Conservation (phyloP, 2,113 vertebrate species). For the Deroptyus accipitrinus region DNA sequence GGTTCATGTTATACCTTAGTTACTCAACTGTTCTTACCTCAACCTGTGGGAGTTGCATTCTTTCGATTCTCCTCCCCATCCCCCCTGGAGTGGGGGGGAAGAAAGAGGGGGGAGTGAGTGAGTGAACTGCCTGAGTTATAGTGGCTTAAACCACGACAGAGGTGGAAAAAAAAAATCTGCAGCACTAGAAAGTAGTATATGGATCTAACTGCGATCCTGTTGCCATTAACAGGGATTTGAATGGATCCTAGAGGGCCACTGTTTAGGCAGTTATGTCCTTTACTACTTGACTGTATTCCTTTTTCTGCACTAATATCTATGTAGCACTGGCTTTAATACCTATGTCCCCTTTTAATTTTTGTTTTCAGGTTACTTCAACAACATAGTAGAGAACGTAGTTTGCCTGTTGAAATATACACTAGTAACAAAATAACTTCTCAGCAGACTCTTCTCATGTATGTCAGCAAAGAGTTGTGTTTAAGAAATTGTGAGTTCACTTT, state of each 20-base stretch:
- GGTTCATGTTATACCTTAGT: too few relatives aligned
- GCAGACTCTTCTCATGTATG: background rate
- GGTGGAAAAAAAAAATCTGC: background rate
- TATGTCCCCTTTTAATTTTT: background rate
- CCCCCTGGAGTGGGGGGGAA: too few relatives aligned
- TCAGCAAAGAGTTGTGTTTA: background rate
- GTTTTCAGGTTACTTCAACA: background rate
- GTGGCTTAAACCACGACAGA: too few relatives aligned
- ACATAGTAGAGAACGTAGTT: background rate
- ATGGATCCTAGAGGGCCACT: background rate
- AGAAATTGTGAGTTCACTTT: background rate
- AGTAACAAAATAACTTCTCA: background rate
- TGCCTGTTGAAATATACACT: background rate
- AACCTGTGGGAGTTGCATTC: too few relatives aligned
- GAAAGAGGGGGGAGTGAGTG: too few relatives aligned
- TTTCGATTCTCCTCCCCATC: too few relatives aligned
- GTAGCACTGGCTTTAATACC: background rate
- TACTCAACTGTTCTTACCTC: too few relatives aligned
- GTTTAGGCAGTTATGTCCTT: background rate
- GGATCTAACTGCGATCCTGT: background rate
- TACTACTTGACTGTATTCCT: background rate
- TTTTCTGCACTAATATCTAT: background rate
- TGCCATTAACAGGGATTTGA: background rate
- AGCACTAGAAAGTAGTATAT: background rate
- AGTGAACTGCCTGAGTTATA: too few relatives aligned